A percentile compares a stretch with the other conserved stretches of the same genome.
phyloP scores from a whole-genome alignment of 2,888 invertebrate genomes.

The Heteromurus nitidus region DNA sequence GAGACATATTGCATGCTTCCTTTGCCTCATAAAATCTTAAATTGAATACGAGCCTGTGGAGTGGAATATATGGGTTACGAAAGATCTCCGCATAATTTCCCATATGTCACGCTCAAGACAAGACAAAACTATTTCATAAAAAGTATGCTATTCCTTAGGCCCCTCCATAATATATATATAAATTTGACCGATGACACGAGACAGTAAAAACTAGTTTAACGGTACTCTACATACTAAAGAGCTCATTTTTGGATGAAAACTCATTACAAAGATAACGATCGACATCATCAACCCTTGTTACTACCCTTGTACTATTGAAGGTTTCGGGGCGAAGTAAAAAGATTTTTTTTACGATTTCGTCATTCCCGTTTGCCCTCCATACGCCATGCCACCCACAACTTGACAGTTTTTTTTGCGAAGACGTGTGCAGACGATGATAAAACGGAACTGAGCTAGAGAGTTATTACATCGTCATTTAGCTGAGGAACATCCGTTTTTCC shows the following conservation, averaged over 20 bases:
- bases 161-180: neutral
- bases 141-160: too few relatives aligned
- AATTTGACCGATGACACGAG: conserved; percentile 36
- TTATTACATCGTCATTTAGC: too few relatives aligned
- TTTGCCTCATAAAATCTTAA: too few relatives aligned
- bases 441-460: too few relatives aligned
- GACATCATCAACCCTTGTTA: conserved; percentile 34
- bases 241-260: conserved; percentile 57
- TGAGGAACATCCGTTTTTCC: too few relatives aligned
- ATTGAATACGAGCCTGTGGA: too few relatives aligned
- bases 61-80: too few relatives aligned
- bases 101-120: neutral
- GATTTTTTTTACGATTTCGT: conserved; percentile 9
- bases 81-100: too few relatives aligned
- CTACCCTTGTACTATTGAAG: neutral
- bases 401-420: too few relatives aligned
- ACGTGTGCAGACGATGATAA: too few relatives aligned
- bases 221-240: conserved; percentile 42
- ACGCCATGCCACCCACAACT: neutral
- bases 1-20: too few relatives aligned
- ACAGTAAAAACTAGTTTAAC: conserved; percentile 35
- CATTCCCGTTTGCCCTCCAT: neutral
- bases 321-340: neutral
- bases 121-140: too few relatives aligned
- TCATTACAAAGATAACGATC: conserved; percentile 63